These are phyloP conservation scores for Centropus bengalensis DNA, from an alignment of 2,113 vertebrate genomes.

Conservation along the genomic window DNA sequence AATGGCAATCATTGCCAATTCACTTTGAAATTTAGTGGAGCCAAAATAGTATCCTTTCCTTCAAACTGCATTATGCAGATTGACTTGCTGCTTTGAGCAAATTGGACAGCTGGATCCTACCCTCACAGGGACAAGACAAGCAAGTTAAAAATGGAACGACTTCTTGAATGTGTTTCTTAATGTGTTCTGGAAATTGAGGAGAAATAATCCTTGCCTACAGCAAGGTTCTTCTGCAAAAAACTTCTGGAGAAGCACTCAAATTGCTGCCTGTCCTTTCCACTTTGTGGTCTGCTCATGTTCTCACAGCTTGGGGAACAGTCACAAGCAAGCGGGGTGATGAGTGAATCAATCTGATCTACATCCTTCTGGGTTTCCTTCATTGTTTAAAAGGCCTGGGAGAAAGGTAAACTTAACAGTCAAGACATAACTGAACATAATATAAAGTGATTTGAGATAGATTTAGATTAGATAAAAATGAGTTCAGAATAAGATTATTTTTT, in stretches of 20 bases:
- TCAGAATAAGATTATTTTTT: background rate
- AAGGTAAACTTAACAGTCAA: background rate
- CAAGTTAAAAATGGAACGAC: background rate
- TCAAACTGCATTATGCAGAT: background rate
- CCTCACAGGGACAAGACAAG: background rate
- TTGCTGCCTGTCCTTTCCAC: background rate
- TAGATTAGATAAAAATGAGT: background rate
- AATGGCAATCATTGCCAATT: background rate
- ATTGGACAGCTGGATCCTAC: background rate
- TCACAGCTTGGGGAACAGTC: background rate
- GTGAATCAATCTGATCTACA: background rate
- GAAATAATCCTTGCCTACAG: background rate
- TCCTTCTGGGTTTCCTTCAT: background rate
- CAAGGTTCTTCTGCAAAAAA: background rate
- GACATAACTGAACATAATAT: background rate
- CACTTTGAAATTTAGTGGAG: background rate
- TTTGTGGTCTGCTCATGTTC: fast-evolving
- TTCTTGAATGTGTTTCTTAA: background rate
- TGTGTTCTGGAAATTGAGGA: background rate
- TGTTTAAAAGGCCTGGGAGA: background rate
- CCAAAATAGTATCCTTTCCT: background rate
- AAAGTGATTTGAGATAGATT: background rate
- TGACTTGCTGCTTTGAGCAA: background rate
- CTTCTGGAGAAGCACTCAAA: background rate
- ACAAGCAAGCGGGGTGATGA: fast-evolving